phyloP scores from a whole-genome alignment of 2,113 vertebrate species.

The Tricholaema leucomelas region DNA sequence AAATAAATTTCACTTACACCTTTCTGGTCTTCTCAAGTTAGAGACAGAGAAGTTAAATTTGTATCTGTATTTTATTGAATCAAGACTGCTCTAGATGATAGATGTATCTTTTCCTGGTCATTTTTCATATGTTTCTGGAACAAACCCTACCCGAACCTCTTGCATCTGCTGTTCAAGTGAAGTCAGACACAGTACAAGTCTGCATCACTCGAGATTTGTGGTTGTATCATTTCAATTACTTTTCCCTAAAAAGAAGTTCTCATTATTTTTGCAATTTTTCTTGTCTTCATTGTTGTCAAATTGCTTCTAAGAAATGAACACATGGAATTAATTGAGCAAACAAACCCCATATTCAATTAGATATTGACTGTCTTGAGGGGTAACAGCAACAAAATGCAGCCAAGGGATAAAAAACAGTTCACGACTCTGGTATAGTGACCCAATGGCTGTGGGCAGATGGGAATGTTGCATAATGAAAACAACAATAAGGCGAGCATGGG shows the following conservation, averaged over 20 bases:
- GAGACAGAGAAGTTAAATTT: not conserved
- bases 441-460: not conserved
- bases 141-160: not conserved
- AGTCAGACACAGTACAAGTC: not conserved
- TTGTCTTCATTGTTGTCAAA: slow-evolving; percentile 19
- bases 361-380: slow-evolving; percentile 34
- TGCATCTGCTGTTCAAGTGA: not conserved
- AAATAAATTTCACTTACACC: not conserved
- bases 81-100: not conserved
- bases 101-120: not conserved
- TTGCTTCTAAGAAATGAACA: slow-evolving; percentile 33
- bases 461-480: slow-evolving; percentile 53
- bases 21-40: not conserved
- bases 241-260: not conserved
- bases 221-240: not conserved
- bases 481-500: not conserved
- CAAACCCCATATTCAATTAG: slow-evolving; percentile 46
- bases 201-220: not conserved
- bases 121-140: not conserved
- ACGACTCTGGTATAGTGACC: not conserved
- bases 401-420: slow-evolving; percentile 24
- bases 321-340: slow-evolving; percentile 38
- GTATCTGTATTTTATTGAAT: not conserved
- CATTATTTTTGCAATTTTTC: slow-evolving; percentile 12
- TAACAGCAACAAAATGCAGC: slow-evolving; percentile 25